phyloP scores from a whole-genome alignment of 2,888 invertebrate genomes.

The Alloplasta piceator region DNA sequence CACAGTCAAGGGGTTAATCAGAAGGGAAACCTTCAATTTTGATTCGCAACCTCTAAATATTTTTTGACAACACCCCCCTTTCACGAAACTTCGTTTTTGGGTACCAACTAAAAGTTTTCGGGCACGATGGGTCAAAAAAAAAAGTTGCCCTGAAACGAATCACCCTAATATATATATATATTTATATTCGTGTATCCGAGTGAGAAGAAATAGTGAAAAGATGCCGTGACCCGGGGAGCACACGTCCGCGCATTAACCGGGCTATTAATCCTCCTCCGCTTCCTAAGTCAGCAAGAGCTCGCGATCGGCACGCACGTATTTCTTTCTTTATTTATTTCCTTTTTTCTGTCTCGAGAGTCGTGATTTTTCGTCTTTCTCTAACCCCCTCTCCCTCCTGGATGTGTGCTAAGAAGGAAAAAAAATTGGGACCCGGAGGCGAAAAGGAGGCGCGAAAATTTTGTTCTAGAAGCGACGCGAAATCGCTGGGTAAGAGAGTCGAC shows the following conservation, averaged over 20 bases:
- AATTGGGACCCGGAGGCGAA: slow-evolving; percentile 24
- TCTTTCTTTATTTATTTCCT: slow-evolving; percentile 13
- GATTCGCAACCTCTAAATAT: too few relatives aligned
- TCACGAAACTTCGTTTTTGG: too few relatives aligned
- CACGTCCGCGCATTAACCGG: slow-evolving; percentile 67
- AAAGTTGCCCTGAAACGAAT: too few relatives aligned
- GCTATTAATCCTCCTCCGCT: slow-evolving; percentile 69
- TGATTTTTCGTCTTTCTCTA: slow-evolving; percentile 4
- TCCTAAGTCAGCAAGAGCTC: slow-evolving; percentile 60
- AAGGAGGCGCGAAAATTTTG: slow-evolving; percentile 48
- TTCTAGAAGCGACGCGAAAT: slow-evolving; percentile 65
- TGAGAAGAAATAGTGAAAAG: slow-evolving; percentile 37
- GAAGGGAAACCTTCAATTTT: too few relatives aligned
- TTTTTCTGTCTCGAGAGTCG: slow-evolving; percentile 18
- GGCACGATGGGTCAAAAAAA: too few relatives aligned
- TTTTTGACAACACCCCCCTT: too few relatives aligned
- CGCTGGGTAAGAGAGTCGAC: slow-evolving; percentile 44
- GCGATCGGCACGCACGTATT: slow-evolving; percentile 61
- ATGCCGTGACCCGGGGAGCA: slow-evolving; percentile 66
- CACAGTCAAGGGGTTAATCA: too few relatives aligned
- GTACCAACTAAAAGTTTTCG: too few relatives aligned
- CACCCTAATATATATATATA: too few relatives aligned
- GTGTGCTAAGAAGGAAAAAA: slow-evolving; percentile 11
- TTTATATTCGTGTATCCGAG: not conserved
- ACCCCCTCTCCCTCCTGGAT: not conserved